Evolutionary conservation across 2,888 invertebrate species (phyloP), one percentile per base, ranked within the genome.

Genomic region (Agrilus biguttatus): DNA sequence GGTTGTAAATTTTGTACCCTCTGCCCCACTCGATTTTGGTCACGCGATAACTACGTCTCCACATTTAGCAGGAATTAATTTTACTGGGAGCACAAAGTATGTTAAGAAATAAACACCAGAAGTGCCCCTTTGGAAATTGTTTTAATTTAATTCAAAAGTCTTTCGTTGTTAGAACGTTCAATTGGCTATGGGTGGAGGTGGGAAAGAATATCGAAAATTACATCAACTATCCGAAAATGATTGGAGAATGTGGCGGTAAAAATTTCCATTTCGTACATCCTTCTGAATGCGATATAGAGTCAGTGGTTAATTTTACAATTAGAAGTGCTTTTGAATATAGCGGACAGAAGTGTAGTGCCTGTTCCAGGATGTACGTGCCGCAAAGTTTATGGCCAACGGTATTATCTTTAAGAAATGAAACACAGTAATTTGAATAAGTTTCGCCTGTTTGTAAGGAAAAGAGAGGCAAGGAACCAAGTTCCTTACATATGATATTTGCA

Each of bases 301-400:
- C 83, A 8, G 95, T 95, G 3, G 78, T 91, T 1, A 77, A 78
- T 23, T 77, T 80, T 23, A 91, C 95, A 0, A 84, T 96, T 50
- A 77, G 88, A 47, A 85, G 93, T 37, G 82, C 96, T 2, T 98
- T 95, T 66, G 98, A 99, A 69, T 99, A 81, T 65, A 84, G 83
- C 58, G 97, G 97, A 2, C 98, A 99, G 63, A 98, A 98, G 65
- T 98, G 98, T 67, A 97, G 96, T 2, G 98, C 98, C 1, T 93
- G 93, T 62, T 92, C 95, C n/a, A 77, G 98, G 57, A 80, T 95
- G 72, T 99, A 95, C 67, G 82, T 95, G 39, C 95, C 98, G 1
- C 77, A 83, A 60, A 92, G 92, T 3, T 63, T 93, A 40, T 92
- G 90, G 87, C 70, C 75, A 23, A 60, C 75, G 62, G 75, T 83